These are phyloP conservation scores for Caracal caracal DNA, from an alignment of 2,113 vertebrate genomes.

Conservation along the genomic window DNA sequence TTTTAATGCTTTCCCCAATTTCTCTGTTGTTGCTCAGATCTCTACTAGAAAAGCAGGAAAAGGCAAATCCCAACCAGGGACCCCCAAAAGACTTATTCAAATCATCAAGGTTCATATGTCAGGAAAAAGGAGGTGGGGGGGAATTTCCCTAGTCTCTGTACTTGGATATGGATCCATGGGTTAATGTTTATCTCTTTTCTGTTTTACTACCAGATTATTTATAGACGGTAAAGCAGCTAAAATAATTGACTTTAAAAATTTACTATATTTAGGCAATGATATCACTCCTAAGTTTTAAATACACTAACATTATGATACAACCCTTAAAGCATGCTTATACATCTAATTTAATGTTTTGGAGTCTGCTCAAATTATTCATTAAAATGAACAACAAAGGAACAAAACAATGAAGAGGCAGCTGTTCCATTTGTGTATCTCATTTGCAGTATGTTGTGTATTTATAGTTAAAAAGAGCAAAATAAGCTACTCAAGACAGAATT, in stretches of 20 bases:
- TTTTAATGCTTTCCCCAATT: not conserved
- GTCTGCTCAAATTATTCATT: slow-evolving; percentile 69
- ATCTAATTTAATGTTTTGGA: slow-evolving; percentile 65
- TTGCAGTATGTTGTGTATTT: slow-evolving; percentile 28
- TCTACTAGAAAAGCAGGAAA: slow-evolving; percentile 9
- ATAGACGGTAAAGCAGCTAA: slow-evolving; percentile 27
- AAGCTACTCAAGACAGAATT: slow-evolving; percentile 7
- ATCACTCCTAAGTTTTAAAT: slow-evolving; percentile 74
- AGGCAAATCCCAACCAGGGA: not conserved
- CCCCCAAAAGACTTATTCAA: not conserved
- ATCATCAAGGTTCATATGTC: not conserved
- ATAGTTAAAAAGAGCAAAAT: slow-evolving; percentile 24
- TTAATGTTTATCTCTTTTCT: slow-evolving; percentile 59
- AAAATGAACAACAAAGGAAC: slow-evolving; percentile 67
- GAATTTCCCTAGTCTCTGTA: not conserved
- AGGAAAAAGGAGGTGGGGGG: not conserved
- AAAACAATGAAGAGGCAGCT: slow-evolving; percentile 62
- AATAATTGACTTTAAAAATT: slow-evolving; percentile 66
- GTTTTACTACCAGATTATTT: slow-evolving; percentile 55
- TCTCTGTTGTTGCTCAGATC: not conserved
- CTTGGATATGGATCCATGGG: not conserved
- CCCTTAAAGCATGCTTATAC: slow-evolving; percentile 62
- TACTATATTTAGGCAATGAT: slow-evolving; percentile 63
- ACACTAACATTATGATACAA: slow-evolving; percentile 62
- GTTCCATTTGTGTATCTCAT: slow-evolving; percentile 39